Evolutionary conservation across 2,888 invertebrate genomes (phyloP).

Genomic region (Seladonia tumulorum): DNA sequence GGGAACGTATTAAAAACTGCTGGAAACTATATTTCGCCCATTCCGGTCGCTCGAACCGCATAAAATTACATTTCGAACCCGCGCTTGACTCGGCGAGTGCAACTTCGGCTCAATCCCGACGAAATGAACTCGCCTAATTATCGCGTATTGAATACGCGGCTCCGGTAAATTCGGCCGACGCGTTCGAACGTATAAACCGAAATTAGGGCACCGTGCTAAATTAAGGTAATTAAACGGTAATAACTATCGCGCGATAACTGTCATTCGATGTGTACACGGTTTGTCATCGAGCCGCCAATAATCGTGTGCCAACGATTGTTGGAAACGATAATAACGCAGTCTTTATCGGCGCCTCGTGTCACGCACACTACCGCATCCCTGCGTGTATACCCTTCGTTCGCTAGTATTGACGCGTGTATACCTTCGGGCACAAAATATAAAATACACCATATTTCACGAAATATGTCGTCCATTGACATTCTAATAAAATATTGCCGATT

Average conservation of each 20-base stretch:
- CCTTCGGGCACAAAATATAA: background rate
- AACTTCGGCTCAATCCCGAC: background rate
- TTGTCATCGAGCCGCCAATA: conserved; percentile 56
- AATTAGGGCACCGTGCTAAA: conserved; percentile 54
- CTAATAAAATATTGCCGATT: background rate
- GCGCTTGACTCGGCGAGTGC: background rate
- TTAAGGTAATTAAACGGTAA: conserved; percentile 62
- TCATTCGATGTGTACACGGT: conserved; percentile 47
- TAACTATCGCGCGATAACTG: conserved; percentile 56
- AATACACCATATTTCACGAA: background rate
- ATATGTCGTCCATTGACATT: conserved; percentile 1
- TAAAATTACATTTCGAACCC: background rate
- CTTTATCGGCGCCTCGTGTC: conserved; percentile 21
- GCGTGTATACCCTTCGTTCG: background rate
- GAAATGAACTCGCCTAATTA: conserved; percentile 46
- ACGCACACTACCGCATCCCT: background rate
- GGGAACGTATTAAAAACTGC: background rate
- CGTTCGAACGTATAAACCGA: conserved; percentile 47
- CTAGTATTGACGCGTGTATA: background rate
- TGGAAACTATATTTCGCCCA: background rate
- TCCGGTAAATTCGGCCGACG: conserved; percentile 26
- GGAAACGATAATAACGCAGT: conserved; percentile 28
- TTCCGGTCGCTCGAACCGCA: background rate
- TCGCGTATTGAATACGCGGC: conserved; percentile 47
- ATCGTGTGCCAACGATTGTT: conserved; percentile 26